phyloP scores from a whole-genome alignment of 2,888 invertebrate species.

The Xiphydria camelus region DNA sequence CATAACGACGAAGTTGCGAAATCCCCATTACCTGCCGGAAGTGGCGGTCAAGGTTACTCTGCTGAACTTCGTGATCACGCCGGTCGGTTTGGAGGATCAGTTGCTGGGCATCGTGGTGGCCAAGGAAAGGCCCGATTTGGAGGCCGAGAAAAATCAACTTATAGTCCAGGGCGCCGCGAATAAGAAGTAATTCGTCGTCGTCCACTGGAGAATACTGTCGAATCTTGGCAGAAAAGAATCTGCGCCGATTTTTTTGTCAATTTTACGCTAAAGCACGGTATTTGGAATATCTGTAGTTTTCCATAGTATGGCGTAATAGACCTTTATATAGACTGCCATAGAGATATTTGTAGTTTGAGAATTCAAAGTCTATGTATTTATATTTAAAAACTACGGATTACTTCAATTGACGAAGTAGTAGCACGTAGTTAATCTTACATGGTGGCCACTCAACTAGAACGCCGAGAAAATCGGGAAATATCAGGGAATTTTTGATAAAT shows the following conservation, averaged over 20 bases:
- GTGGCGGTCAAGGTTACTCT: constrained; percentile 89
- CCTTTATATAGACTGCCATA: too few relatives aligned
- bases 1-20: constrained; percentile 89
- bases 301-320: too few relatives aligned
- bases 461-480: too few relatives aligned
- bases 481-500: too few relatives aligned
- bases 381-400: too few relatives aligned
- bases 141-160: constrained; percentile 85
- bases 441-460: too few relatives aligned
- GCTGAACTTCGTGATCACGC: constrained; percentile 94
- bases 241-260: background rate
- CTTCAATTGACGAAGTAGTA: too few relatives aligned
- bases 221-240: background rate
- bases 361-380: background rate
- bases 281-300: too few relatives aligned
- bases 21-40: constrained; percentile 94
- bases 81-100: constrained; percentile 86
- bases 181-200: constrained; percentile 64
- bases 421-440: too few relatives aligned
- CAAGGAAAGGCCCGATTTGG: constrained; percentile 87
- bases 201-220: background rate
- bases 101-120: constrained; percentile 89
- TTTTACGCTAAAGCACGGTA: too few relatives aligned
- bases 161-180: constrained; percentile 89
- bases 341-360: constrained; percentile 13